Evolutionary conservation across 2,797 vertebrate genomes (phyloP).

Genomic region (Lagodon rhomboides): DNA sequence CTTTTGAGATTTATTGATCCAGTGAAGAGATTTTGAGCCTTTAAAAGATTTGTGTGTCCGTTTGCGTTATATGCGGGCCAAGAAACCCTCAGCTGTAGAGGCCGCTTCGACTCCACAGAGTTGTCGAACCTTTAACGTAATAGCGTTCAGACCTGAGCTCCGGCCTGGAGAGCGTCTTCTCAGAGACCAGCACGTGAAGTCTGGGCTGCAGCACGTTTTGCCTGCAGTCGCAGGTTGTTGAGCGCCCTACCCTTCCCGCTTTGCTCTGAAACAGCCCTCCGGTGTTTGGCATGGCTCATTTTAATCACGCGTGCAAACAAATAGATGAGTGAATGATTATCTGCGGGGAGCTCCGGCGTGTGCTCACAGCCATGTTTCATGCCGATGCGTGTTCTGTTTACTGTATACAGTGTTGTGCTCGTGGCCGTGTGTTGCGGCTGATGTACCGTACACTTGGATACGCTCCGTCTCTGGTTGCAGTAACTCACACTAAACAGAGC

Average conservation of each 20-base stretch:
- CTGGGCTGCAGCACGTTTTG: background rate
- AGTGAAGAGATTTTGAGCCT: slow-evolving; percentile 2
- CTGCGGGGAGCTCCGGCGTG: slow-evolving; percentile 20
- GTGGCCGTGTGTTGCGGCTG: slow-evolving; percentile 31
- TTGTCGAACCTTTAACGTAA: no score
- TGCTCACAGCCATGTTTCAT: slow-evolving; percentile 37
- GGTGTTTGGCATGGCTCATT: slow-evolving; percentile 25
- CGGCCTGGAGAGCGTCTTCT: background rate
- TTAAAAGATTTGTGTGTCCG: background rate
- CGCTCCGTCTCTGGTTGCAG: slow-evolving; percentile 30
- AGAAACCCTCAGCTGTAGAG: background rate
- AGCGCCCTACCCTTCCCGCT: background rate
- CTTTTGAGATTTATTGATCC: background rate
- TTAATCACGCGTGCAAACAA: slow-evolving; percentile 7
- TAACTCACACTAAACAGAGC: slow-evolving; percentile 41
- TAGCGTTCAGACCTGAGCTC: background rate
- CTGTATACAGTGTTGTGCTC: slow-evolving; percentile 6
- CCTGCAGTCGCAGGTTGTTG: background rate
- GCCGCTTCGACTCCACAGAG: background rate
- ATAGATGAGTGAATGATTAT: slow-evolving; percentile 15
- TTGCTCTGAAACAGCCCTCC: background rate
- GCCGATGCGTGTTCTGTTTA: slow-evolving; percentile 21
- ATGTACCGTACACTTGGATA: slow-evolving; percentile 41
- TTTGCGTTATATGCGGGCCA: slow-evolving; percentile 10
- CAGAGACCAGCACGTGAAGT: background rate